Conservation (phyloP, 2,113 vertebrate genomes). For the Brienomyrus brachyistius region DNA sequence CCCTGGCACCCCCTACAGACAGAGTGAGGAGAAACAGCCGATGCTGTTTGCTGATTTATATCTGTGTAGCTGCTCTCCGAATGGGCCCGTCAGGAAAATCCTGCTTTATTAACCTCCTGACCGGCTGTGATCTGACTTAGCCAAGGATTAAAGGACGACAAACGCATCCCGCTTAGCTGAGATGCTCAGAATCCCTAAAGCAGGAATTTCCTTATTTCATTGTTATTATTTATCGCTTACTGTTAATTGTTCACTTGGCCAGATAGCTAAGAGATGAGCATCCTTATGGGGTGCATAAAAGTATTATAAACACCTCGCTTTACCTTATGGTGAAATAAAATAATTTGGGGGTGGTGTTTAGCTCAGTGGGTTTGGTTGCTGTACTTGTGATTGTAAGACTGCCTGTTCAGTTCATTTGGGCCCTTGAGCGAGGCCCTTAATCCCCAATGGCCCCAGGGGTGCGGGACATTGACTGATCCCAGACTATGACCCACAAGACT, state of each 20-base stretch:
- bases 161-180: not conserved
- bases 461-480: not conserved
- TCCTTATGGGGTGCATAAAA: not conserved
- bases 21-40: not conserved
- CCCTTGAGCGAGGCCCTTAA: not conserved
- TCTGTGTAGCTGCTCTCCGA: not conserved
- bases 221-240: not conserved
- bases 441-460: not conserved
- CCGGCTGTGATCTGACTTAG: not conserved
- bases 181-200: not conserved
- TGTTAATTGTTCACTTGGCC: not conserved
- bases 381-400: not conserved
- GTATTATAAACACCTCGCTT: not conserved
- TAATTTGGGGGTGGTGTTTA: not conserved
- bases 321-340: not conserved
- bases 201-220: not conserved
- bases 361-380: not conserved
- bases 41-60: not conserved
- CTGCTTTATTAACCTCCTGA: constrained; percentile 8
- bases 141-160: constrained; percentile 4
- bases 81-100: not conserved
- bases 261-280: not conserved
- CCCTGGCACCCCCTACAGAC: not conserved
- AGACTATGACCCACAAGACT: not conserved
- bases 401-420: not conserved